These are phyloP conservation scores for Epinotia brunnichana DNA, from an alignment of 2,888 invertebrate species.

Conservation along the genomic window DNA sequence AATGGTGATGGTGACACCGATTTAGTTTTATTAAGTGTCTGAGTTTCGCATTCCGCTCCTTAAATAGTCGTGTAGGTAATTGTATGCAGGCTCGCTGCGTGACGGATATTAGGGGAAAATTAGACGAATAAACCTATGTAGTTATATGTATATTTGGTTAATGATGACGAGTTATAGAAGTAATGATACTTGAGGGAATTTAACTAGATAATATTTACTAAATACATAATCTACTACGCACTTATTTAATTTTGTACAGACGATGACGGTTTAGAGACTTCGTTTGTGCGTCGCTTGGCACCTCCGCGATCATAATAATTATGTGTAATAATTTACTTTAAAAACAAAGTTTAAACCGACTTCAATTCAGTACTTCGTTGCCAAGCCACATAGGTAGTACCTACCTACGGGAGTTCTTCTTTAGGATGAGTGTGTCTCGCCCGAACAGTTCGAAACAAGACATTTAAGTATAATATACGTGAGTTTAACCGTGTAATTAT, in stretches of 20 bases:
- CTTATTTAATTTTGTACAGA: not conserved
- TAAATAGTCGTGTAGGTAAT: constrained; percentile 3
- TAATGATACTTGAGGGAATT: constrained; percentile 5
- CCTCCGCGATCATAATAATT: too few species aligned
- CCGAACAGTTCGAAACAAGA: too few species aligned
- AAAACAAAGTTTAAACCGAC: too few species aligned
- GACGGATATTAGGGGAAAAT: constrained; percentile 4
- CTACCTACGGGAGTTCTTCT: too few species aligned
- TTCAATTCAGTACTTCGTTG: too few species aligned
- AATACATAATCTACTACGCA: not conserved
- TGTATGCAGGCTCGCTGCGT: constrained; percentile 1
- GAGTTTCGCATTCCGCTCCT: constrained; percentile 9
- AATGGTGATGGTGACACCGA: constrained; percentile 30
- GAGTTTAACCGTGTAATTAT: too few species aligned
- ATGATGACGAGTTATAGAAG: not conserved
- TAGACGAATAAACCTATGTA: constrained; percentile 19
- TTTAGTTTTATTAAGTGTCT: constrained; percentile 29
- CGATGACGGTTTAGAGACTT: too few species aligned
- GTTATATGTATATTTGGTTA: not conserved
- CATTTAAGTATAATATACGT: too few species aligned
- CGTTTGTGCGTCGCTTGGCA: too few species aligned
- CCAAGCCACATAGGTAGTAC: too few species aligned
- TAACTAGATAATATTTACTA: not conserved
- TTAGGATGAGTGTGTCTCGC: too few species aligned
- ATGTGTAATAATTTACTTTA: too few species aligned